phyloP scores from a whole-genome alignment of 2,113 vertebrate genomes.

The Spermophilus dauricus region DNA sequence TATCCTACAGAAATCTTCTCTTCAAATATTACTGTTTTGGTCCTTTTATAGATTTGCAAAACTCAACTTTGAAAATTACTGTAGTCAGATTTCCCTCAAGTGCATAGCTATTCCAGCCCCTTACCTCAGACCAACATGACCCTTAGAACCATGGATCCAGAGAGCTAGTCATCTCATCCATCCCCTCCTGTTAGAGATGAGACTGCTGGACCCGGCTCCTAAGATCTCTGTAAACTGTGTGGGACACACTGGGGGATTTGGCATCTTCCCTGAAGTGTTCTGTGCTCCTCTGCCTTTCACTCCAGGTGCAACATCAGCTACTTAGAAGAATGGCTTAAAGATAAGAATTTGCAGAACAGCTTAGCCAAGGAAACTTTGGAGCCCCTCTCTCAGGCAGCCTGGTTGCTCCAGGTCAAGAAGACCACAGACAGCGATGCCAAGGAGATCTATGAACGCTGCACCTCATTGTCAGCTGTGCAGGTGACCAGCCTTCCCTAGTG shows the following conservation, averaged over 20 bases:
- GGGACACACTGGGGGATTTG: neutral
- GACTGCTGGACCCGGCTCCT: neutral
- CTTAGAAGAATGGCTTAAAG: constrained; percentile 98
- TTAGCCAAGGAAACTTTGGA: constrained; percentile 94
- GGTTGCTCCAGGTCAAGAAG: constrained; percentile 98
- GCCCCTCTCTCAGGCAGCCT: constrained; percentile 95
- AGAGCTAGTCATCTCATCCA: neutral
- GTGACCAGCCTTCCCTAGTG: constrained; percentile 81
- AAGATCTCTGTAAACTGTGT: neutral
- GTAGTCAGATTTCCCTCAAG: neutral
- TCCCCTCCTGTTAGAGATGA: neutral
- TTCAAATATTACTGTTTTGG: constrained; percentile 1
- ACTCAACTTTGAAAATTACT: neutral
- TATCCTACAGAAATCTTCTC: neutral
- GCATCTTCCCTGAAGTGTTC: neutral
- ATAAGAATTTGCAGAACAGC: constrained; percentile 94
- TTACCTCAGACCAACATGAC: neutral
- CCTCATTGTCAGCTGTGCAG: constrained; percentile 95
- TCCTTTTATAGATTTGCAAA: neutral
- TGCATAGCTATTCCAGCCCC: neutral
- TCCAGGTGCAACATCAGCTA: constrained; percentile 98
- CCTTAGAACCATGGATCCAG: neutral
- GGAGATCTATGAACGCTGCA: constrained; percentile 94
- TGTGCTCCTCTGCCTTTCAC: constrained; percentile 60
- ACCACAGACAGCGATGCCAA: constrained; percentile 95